Percentiles rank a stretch among this genome's conserved stretches.
Evolutionary conservation across 2,888 invertebrate genomes (phyloP).

Genomic region (Euplagia quadripunctaria): DNA sequence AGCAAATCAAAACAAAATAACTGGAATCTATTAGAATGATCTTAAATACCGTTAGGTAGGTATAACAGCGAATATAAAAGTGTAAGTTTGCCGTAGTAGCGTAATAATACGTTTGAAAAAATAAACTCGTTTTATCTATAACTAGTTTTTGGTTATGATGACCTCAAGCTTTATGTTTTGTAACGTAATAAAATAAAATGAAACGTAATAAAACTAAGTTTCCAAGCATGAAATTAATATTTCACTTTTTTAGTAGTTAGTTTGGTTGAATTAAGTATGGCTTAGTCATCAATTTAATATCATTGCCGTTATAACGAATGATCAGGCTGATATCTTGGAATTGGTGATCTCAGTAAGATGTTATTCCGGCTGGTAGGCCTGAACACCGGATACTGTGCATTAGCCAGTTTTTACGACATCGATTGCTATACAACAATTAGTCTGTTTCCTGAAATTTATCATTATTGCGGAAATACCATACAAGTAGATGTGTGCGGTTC

Average conservation of each 20-base stretch:
- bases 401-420: conserved; percentile 15
- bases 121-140: neutral
- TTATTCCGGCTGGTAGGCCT: conserved; percentile 10
- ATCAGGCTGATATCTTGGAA: conserved; percentile 4
- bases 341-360: conserved; percentile 17
- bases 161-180: too few species aligned
- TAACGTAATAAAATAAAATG: neutral
- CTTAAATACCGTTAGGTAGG: too few species aligned
- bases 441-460: neutral
- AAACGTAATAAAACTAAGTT: neutral
- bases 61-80: neutral
- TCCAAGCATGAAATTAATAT: neutral
- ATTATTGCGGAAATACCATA: neutral
- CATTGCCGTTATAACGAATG: conserved; percentile 11
- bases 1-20: neutral
- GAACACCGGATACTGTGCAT: conserved; percentile 10
- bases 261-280: neutral
- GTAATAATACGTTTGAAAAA: neutral
- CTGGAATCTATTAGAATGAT: neutral
- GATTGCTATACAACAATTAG: neutral
- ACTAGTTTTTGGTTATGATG: neutral
- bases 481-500: neutral
- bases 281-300: conserved; percentile 1
- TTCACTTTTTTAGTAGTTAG: neutral
- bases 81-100: neutral